phyloP scores from a whole-genome alignment of 2,888 invertebrate genomes.

The Maniola hyperantus region DNA sequence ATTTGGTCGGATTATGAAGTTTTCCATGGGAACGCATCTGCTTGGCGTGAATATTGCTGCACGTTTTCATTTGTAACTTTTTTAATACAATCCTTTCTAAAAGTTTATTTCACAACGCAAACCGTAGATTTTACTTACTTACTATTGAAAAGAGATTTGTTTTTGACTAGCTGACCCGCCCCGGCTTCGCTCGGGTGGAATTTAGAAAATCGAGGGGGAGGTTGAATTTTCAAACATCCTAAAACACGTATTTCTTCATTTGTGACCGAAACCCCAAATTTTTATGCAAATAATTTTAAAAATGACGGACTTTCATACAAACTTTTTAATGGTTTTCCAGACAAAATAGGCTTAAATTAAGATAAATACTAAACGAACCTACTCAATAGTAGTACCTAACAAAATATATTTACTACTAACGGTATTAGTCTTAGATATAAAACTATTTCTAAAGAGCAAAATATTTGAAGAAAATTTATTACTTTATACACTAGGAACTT shows the following conservation, averaged over 20 bases:
- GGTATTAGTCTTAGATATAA: no score
- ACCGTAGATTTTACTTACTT: neutral
- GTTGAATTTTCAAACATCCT: no score
- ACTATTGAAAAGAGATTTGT: neutral
- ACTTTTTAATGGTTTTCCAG: neutral
- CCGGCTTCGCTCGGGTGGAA: no score
- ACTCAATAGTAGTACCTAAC: no score
- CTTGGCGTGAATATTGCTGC: neutral
- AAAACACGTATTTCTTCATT: no score
- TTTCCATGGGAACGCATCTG: constrained; percentile 17
- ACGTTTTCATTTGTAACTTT: constrained; percentile 19
- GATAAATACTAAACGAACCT: no score
- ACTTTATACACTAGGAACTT: constrained; percentile 3
- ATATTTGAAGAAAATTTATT: constrained; percentile 12
- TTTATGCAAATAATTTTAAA: no score
- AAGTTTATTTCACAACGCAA: neutral
- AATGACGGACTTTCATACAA: no score
- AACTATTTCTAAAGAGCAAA: constrained; percentile 1
- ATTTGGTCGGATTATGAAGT: constrained; percentile 17
- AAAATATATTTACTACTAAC: no score
- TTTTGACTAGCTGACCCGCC: neutral
- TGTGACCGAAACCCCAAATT: no score
- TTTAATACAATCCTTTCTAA: constrained; percentile 16
- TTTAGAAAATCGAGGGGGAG: no score
- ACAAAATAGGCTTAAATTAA: neutral